Percentiles rank a stretch among this genome's conserved stretches.
Conservation (phyloP, 2,113 vertebrate species). For the Genyomyrus donnyi region DNA sequence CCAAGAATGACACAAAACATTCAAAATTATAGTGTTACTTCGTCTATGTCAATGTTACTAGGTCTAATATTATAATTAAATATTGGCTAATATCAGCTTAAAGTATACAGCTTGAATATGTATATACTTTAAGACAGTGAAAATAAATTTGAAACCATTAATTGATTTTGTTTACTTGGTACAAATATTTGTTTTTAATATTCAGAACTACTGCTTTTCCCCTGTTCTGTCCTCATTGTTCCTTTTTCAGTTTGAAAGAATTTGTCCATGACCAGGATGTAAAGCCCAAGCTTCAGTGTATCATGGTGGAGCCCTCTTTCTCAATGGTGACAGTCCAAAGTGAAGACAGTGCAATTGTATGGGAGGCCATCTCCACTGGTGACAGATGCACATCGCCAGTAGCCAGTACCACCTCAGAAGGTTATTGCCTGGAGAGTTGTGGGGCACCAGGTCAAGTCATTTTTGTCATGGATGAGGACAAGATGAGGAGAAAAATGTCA, state of each 20-base stretch:
- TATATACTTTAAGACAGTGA: neutral
- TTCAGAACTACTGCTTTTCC: neutral
- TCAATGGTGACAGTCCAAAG: constrained; percentile 86
- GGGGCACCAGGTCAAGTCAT: constrained; percentile 71
- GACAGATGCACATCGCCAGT: constrained; percentile 76
- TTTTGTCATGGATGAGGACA: constrained; percentile 79
- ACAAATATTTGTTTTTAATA: neutral
- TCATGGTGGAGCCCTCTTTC: constrained; percentile 83
- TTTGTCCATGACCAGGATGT: constrained; percentile 66
- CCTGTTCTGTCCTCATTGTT: constrained; percentile 11
- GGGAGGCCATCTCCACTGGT: constrained; percentile 73
- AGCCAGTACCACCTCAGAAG: constrained; percentile 62
- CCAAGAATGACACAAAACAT: neutral
- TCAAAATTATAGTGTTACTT: neutral
- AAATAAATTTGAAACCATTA: neutral
- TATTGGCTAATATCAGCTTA: neutral
- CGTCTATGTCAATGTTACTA: neutral
- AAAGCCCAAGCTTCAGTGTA: constrained; percentile 77
- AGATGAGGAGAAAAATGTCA: constrained; percentile 56
- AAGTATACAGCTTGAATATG: neutral
- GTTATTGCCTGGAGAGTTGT: constrained; percentile 58
- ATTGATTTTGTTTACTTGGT: too few relatives aligned
- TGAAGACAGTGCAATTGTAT: constrained; percentile 84
- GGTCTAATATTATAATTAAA: neutral
- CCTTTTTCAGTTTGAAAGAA: constrained; percentile 69